Evolutionary conservation across 2,113 vertebrate genomes (phyloP).

Genomic region (Microcebus ravelobensis): DNA sequence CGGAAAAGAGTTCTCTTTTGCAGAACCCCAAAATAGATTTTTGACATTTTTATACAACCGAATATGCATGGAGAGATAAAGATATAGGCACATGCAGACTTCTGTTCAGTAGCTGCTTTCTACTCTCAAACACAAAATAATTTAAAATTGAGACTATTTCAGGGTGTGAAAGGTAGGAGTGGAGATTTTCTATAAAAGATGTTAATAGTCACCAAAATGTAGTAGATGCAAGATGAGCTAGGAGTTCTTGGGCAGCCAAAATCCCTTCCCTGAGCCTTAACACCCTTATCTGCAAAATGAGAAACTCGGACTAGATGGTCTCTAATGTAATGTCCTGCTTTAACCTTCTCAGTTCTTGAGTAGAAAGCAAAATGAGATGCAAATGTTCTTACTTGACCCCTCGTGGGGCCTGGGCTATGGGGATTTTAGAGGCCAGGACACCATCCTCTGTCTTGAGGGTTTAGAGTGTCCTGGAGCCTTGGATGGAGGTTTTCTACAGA

Average conservation of each 20-base stretch:
- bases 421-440: not conserved
- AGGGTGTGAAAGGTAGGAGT: not conserved
- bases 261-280: not conserved
- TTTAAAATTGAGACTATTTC: slow-evolving; percentile 40
- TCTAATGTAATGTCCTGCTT: not conserved
- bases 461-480: not conserved
- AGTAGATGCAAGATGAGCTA: not conserved
- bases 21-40: slow-evolving; percentile 60
- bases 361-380: not conserved
- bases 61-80: slow-evolving; percentile 46
- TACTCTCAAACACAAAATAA: slow-evolving; percentile 54
- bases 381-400: not conserved
- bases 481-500: not conserved
- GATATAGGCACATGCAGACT: not conserved
- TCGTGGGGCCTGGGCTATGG: not conserved
- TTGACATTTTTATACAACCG: slow-evolving; percentile 61
- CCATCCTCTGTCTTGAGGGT: not conserved
- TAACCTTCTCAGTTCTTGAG: not conserved
- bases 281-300: not conserved
- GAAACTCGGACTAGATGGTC: not conserved
- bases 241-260: not conserved
- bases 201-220: not conserved
- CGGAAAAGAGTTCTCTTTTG: slow-evolving; percentile 52
- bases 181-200: not conserved
- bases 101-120: slow-evolving; percentile 47